phyloP scores from a whole-genome alignment of 1,140 invertebrate genomes.

The Nasonia giraulti region DNA sequence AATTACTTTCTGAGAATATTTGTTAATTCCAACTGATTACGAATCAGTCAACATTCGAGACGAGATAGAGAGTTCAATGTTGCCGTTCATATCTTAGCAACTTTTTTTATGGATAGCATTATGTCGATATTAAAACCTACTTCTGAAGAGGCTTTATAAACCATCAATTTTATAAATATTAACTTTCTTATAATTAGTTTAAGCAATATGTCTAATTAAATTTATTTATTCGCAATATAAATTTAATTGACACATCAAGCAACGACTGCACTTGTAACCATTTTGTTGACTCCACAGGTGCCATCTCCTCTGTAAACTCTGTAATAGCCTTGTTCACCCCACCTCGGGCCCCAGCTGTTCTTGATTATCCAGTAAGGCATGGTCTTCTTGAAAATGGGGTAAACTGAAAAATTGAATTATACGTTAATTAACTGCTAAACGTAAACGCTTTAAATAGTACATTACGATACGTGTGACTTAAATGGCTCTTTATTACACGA shows the following conservation, averaged over 20 bases:
- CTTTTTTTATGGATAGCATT: neutral
- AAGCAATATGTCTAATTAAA: conserved; percentile 3
- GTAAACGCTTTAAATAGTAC: neutral
- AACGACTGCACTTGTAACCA: conserved; percentile 91
- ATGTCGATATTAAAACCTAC: conserved; percentile 18
- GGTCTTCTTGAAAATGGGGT: conserved; percentile 86
- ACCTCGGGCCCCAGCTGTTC: conserved; percentile 92
- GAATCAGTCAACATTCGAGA: conserved; percentile 13
- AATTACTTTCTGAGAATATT: conserved; percentile 2
- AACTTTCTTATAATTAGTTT: conserved; percentile 26
- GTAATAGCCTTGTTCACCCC: conserved; percentile 97
- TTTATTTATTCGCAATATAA: conserved; percentile 19
- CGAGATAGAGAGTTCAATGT: conserved; percentile 33
- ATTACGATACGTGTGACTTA: no score
- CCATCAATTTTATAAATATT: conserved; percentile 36
- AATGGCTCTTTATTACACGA: no score
- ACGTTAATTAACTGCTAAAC: conserved; percentile 8
- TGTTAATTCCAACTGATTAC: neutral
- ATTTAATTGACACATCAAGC: conserved; percentile 56
- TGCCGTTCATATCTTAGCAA: neutral
- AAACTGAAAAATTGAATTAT: conserved; percentile 78
- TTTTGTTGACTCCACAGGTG: conserved; percentile 94
- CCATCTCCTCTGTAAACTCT: conserved; percentile 95
- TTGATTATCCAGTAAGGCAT: conserved; percentile 95
- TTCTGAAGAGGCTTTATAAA: conserved; percentile 23